Evolutionary conservation across 2,113 vertebrate genomes (phyloP).

Genomic region (Acrocephalus arundinaceus): DNA sequence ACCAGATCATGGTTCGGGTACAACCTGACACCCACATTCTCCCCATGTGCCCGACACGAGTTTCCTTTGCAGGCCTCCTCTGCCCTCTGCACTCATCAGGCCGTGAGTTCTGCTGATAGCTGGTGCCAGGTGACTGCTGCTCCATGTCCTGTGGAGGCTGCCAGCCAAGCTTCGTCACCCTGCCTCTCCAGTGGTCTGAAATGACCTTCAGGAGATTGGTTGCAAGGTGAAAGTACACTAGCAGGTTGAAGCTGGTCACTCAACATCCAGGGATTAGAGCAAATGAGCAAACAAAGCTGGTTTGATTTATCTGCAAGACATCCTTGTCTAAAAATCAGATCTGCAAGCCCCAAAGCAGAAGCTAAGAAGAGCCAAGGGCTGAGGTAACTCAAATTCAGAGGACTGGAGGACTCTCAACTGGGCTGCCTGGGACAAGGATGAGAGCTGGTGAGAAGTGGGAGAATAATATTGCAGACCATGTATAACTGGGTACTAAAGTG

Average conservation of each 20-base stretch:
- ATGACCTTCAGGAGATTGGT: background rate
- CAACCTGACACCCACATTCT: background rate
- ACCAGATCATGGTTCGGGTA: background rate
- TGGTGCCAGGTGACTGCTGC: background rate
- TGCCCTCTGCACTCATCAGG: background rate
- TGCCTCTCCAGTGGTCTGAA: background rate
- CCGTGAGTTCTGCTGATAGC: background rate
- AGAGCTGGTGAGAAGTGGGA: background rate
- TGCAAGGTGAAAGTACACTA: slow-evolving; percentile 5
- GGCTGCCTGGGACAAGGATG: background rate
- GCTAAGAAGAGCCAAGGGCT: background rate
- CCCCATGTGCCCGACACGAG: background rate
- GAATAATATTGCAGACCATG: background rate
- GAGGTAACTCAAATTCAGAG: background rate
- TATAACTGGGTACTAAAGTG: background rate
- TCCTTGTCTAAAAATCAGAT: background rate
- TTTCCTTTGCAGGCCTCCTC: background rate
- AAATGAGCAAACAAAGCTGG: background rate
- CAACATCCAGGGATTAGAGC: background rate
- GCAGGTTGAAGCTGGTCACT: background rate
- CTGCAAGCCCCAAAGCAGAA: background rate
- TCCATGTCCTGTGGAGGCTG: background rate
- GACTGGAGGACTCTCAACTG: background rate
- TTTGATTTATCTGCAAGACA: background rate
- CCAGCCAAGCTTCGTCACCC: background rate